A percentile compares a stretch with the other conserved stretches of the same genome.
Evolutionary conservation across 1,140 invertebrate species (phyloP).

Genomic region (Calephelis virginiensis): DNA sequence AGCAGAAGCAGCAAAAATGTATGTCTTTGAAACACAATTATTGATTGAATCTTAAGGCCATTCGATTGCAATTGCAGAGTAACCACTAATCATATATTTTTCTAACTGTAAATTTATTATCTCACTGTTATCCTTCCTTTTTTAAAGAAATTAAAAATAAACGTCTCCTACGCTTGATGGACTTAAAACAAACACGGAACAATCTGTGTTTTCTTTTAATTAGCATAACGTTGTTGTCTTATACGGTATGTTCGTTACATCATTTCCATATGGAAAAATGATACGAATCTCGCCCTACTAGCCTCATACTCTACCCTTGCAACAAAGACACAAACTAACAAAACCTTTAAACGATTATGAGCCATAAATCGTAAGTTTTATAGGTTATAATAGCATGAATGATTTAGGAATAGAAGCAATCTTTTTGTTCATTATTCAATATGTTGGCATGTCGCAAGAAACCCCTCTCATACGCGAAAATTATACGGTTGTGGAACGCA

Average conservation of each 20-base stretch:
- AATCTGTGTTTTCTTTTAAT: constrained; percentile 74
- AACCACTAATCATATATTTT: too few relatives aligned
- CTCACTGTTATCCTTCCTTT: constrained; percentile 21
- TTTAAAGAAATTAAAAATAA: constrained; percentile 52
- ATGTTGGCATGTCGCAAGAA: constrained; percentile 64
- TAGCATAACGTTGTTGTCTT: constrained; percentile 76
- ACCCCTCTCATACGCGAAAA: constrained; percentile 62
- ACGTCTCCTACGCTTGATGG: constrained; percentile 42
- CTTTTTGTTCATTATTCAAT: constrained; percentile 37
- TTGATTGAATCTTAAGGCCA: too few relatives aligned
- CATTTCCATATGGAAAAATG: constrained; percentile 78
- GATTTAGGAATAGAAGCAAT: constrained; percentile 19
- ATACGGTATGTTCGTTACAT: constrained; percentile 62
- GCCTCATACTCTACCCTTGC: constrained; percentile 31
- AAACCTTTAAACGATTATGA: constrained; percentile 22
- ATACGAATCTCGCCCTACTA: constrained; percentile 56
- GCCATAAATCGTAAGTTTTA: constrained; percentile 1
- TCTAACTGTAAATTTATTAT: neutral
- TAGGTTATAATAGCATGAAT: constrained; percentile 20
- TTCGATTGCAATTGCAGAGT: too few relatives aligned
- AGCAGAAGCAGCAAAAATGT: too few relatives aligned
- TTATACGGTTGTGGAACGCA: constrained; percentile 73
- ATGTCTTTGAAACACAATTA: too few relatives aligned
- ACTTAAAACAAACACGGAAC: constrained; percentile 63
- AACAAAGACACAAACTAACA: constrained; percentile 18